Percentiles rank a stretch among this genome's conserved stretches.
Conservation (phyloP, 2,888 invertebrate genomes). For the Drosophila gaucha region DNA sequence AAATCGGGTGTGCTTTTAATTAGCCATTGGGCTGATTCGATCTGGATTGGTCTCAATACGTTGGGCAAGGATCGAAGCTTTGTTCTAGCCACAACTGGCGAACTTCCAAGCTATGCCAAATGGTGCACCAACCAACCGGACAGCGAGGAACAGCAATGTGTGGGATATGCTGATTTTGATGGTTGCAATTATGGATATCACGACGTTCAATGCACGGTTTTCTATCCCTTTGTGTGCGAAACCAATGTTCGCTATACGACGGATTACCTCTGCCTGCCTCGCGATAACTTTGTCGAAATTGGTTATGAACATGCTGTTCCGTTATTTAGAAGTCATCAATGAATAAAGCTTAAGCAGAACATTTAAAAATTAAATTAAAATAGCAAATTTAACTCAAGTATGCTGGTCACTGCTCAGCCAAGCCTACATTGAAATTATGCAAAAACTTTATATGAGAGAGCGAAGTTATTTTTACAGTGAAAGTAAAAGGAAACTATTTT, state of each 20-base stretch:
- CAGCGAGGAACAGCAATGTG: background rate
- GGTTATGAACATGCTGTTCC: too few relatives aligned
- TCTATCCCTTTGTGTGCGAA: background rate
- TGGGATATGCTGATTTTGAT: background rate
- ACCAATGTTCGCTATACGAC: background rate
- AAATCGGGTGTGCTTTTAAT: background rate
- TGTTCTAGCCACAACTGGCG: background rate
- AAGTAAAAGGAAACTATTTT: constrained; percentile 3
- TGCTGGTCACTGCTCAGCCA: background rate
- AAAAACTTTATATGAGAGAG: background rate
- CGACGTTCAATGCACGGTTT: background rate
- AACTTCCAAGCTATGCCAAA: background rate
- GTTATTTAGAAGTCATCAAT: too few relatives aligned
- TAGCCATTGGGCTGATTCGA: background rate
- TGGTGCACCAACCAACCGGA: background rate
- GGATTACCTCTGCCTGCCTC: background rate
- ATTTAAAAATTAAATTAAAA: background rate
- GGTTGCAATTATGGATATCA: background rate
- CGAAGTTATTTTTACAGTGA: constrained; percentile 1
- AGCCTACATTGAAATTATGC: background rate
- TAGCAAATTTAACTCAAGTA: too few relatives aligned
- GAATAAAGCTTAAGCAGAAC: too few relatives aligned
- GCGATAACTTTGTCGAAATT: background rate
- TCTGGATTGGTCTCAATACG: background rate
- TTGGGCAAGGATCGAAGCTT: background rate